These are phyloP conservation scores for Bos indicus DNA, from an alignment of 2,113 vertebrate genomes.

Conservation along the genomic window DNA sequence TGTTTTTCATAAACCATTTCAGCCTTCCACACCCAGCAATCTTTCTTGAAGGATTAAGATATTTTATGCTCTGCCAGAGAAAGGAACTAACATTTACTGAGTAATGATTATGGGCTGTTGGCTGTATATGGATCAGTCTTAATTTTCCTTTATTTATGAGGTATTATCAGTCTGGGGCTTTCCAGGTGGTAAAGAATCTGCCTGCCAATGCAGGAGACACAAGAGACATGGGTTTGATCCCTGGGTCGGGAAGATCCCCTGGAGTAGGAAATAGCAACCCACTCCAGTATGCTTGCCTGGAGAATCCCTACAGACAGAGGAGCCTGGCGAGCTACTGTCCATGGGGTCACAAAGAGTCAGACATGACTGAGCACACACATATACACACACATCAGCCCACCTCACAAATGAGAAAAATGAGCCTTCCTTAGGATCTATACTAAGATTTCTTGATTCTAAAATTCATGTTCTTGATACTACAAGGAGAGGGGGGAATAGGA, in stretches of 20 bases:
- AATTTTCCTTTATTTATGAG: not conserved
- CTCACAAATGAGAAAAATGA: not conserved
- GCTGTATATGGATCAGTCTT: not conserved
- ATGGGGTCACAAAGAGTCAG: not conserved
- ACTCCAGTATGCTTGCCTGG: not conserved
- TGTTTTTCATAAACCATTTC: not conserved
- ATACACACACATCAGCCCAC: not conserved
- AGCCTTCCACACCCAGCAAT: not conserved
- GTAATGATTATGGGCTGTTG: not conserved
- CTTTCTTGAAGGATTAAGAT: not conserved
- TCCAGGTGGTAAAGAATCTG: not conserved
- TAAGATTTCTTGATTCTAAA: not conserved
- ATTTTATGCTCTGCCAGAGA: not conserved
- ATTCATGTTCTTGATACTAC: not conserved
- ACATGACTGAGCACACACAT: not conserved
- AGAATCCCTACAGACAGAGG: not conserved
- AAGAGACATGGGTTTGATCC: not conserved
- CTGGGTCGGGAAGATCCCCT: not conserved
- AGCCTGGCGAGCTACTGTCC: not conserved
- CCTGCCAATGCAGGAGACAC: not conserved
- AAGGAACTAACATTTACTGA: not conserved
- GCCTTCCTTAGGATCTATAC: not conserved
- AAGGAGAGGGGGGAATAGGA: not conserved
- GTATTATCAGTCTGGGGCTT: not conserved
- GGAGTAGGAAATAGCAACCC: not conserved